A percentile compares a stretch with the other conserved stretches of the same genome.
Conservation (phyloP, 2,113 vertebrate species). For the Amphiprion percula region DNA sequence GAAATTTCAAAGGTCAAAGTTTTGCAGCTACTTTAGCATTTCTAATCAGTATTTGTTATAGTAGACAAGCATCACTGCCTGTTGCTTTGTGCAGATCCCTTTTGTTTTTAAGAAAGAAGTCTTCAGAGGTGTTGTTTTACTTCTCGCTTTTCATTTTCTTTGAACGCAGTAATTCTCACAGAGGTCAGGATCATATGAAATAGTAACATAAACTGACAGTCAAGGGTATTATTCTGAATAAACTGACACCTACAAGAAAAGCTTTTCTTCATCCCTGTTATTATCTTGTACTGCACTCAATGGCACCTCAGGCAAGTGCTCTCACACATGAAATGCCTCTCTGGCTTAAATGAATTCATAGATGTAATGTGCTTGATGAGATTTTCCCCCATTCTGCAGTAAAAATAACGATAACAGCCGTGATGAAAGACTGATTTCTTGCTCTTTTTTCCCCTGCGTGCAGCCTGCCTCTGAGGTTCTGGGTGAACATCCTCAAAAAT, state of each 20-base stretch:
- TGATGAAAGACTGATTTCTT: neutral
- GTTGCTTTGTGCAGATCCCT: neutral
- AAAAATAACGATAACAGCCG: slow-evolving; percentile 27
- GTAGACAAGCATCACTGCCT: slow-evolving; percentile 10
- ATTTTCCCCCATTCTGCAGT: slow-evolving; percentile 7
- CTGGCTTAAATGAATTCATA: slow-evolving; percentile 33
- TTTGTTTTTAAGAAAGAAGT: slow-evolving; percentile 12
- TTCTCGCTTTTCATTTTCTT: slow-evolving; percentile 13
- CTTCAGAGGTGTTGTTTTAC: neutral
- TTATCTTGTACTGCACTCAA: slow-evolving; percentile 57
- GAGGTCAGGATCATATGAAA: slow-evolving; percentile 52
- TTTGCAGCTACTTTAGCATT: slow-evolving; percentile 26
- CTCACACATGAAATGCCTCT: slow-evolving; percentile 49
- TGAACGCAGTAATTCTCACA: slow-evolving; percentile 12
- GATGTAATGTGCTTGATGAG: slow-evolving; percentile 34
- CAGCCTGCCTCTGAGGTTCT: slow-evolving; percentile 96
- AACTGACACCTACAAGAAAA: slow-evolving; percentile 54
- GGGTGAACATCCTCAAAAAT: slow-evolving; percentile 99
- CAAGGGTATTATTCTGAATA: slow-evolving; percentile 53
- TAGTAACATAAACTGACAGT: slow-evolving; percentile 49
- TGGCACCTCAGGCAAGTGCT: slow-evolving; percentile 57
- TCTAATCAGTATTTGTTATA: slow-evolving; percentile 32
- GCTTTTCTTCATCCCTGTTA: slow-evolving; percentile 46
- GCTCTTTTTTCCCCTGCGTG: neutral
- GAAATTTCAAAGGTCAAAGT: slow-evolving; percentile 55